A percentile compares a stretch with the other conserved stretches of the same genome.
These are phyloP conservation scores for Spodoptera picta DNA, from an alignment of 2,888 invertebrate species.

Conservation along the genomic window DNA sequence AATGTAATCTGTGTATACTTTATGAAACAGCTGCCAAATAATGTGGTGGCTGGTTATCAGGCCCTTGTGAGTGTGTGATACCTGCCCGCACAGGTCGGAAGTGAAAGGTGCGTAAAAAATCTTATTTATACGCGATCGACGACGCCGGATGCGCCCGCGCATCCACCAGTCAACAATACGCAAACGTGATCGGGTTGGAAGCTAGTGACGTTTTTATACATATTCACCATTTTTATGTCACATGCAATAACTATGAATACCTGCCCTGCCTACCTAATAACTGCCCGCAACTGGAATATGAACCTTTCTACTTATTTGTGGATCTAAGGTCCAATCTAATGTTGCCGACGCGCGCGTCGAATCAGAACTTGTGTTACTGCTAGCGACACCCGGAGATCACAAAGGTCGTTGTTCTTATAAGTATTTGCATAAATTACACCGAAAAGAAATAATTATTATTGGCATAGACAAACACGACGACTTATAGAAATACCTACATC, in stretches of 20 bases:
- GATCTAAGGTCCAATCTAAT: too few relatives aligned
- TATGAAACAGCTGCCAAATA: conserved; percentile 72
- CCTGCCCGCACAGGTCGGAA: conserved; percentile 79
- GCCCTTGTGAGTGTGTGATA: conserved; percentile 69
- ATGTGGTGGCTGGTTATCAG: conserved; percentile 63
- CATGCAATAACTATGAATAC: conserved; percentile 17
- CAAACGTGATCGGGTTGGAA: conserved; percentile 64
- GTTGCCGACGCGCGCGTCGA: background rate
- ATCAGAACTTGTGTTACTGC: conserved; percentile 42
- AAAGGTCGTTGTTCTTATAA: conserved; percentile 77
- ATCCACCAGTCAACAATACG: conserved; percentile 67
- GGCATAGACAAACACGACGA: conserved; percentile 55
- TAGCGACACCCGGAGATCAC: conserved; percentile 61
- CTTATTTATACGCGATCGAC: conserved; percentile 70
- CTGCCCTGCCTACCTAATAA: too few relatives aligned
- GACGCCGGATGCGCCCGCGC: conserved; percentile 68
- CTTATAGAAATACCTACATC: conserved; percentile 56
- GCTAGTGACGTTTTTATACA: conserved; percentile 48
- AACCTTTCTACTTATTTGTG: too few relatives aligned
- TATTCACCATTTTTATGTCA: conserved; percentile 52
- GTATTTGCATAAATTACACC: conserved; percentile 80
- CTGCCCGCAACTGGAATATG: too few relatives aligned
- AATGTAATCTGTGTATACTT: conserved; percentile 67
- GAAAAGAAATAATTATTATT: conserved; percentile 66
- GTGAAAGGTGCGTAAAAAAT: conserved; percentile 84